These are phyloP conservation scores for Drosophila melanogaster DNA, from an alignment of 1,140 invertebrate genomes.

Conservation along the genomic window DNA sequence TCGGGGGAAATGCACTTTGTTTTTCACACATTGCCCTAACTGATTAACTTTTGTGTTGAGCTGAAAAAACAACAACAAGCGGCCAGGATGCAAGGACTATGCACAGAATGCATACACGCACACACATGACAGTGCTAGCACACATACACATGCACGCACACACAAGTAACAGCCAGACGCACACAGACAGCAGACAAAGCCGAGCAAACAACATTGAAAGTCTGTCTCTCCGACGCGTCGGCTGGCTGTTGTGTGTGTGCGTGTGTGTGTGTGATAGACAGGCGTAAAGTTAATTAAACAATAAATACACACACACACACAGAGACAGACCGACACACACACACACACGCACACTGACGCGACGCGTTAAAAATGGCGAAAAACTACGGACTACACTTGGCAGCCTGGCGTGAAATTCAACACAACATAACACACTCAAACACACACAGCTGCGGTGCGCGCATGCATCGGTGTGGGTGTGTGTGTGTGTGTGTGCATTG, in stretches of 20 bases:
- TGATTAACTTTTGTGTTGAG: conserved; percentile 82
- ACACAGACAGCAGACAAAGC: conserved; percentile 31
- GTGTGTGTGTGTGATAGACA: conserved; percentile 74
- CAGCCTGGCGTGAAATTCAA: conserved; percentile 81
- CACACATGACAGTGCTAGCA: background rate
- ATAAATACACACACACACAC: conserved; percentile 68
- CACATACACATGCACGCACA: conserved; percentile 1
- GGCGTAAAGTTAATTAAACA: conserved; percentile 83
- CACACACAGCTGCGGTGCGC: conserved; percentile 18
- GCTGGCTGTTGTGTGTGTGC: conserved; percentile 20
- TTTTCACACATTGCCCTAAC: conserved; percentile 82
- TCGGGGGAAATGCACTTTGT: conserved; percentile 76
- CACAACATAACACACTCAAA: conserved; percentile 67
- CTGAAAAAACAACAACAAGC: conserved; percentile 65
- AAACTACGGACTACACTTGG: conserved; percentile 80
- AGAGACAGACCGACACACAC: conserved; percentile 23
- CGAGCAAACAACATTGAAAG: conserved; percentile 51
- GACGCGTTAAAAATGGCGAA: conserved; percentile 80
- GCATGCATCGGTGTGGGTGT: background rate
- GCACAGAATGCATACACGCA: conserved; percentile 50
- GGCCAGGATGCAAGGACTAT: conserved; percentile 57
- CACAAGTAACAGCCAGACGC: conserved; percentile 7
- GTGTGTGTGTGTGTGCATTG: conserved; percentile 49
- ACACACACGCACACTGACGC: conserved; percentile 35
- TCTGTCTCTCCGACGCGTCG: conserved; percentile 17